Conservation (phyloP, 2,113 vertebrate genomes). For the Lepus americanus region DNA sequence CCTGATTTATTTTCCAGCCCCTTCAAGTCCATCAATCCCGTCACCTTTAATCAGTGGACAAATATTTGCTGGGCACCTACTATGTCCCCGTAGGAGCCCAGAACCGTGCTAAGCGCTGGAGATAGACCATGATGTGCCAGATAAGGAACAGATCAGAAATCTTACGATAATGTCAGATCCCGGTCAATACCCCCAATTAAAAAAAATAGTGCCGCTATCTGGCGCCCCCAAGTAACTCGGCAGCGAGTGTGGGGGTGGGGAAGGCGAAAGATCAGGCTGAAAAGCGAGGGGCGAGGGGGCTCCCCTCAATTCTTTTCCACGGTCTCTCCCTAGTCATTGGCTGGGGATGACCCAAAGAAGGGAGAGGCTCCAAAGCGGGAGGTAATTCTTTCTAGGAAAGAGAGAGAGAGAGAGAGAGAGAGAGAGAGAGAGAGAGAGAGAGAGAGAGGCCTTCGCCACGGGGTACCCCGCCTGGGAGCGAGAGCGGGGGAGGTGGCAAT, state of each 20-base stretch:
- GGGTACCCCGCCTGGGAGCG: slow-evolving; percentile 4
- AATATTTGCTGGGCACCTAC: slow-evolving; percentile 55
- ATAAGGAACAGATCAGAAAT: slow-evolving; percentile 10
- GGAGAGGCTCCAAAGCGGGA: slow-evolving; percentile 47
- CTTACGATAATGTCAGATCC: not conserved
- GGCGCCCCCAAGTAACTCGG: slow-evolving; percentile 11
- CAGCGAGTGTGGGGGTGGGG: not conserved
- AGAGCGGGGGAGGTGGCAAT: not conserved
- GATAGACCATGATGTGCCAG: not conserved
- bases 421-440: slow-evolving; percentile 80
- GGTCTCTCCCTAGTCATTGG: slow-evolving; percentile 22
- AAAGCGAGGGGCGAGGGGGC: not conserved
- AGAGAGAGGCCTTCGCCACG: not conserved
- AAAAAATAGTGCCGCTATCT: not conserved
- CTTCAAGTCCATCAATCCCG: not conserved
- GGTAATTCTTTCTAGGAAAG: slow-evolving; percentile 83
- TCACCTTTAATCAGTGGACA: not conserved
- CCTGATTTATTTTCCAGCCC: slow-evolving; percentile 28
- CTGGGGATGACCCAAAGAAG: slow-evolving; percentile 56
- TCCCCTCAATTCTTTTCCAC: not conserved
- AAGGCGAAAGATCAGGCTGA: not conserved
- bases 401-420: slow-evolving; percentile 63
- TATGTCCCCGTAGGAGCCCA: not conserved
- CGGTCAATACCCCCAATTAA: not conserved
- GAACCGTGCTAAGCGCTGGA: not conserved